These are phyloP conservation scores for Chloroceryle amazona DNA, from an alignment of 2,797 vertebrate species.

Conservation along the genomic window DNA sequence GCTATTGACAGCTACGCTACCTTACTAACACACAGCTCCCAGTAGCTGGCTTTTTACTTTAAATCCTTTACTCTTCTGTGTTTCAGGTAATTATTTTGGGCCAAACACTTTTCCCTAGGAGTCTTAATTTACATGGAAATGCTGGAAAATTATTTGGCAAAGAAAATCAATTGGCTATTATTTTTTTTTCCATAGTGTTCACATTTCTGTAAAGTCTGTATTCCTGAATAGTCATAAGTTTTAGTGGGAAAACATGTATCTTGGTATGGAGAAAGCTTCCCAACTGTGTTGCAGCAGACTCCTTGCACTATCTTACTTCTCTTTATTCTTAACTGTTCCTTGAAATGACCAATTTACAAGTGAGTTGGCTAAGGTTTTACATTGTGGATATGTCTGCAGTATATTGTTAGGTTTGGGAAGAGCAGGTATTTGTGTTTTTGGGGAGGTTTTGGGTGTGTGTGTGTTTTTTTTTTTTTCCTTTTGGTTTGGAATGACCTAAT, in stretches of 20 bases:
- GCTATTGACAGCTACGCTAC: rapidly evolving
- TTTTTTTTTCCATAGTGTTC: not conserved
- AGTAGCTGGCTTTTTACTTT: not conserved
- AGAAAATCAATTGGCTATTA: not conserved
- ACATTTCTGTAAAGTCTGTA: not conserved
- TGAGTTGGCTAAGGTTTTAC: not conserved
- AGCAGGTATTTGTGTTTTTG: not conserved
- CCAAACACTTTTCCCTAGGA: not conserved
- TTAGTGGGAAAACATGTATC: not conserved
- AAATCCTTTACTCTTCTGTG: not conserved
- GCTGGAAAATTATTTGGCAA: not conserved
- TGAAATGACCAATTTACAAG: not conserved
- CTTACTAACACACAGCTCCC: not conserved
- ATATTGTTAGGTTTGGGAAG: not conserved
- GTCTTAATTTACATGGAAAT: not conserved
- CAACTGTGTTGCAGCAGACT: not conserved
- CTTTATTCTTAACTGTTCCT: not conserved
- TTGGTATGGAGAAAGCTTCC: not conserved
- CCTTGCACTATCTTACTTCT: not conserved
- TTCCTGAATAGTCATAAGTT: not conserved
- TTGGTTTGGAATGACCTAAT: not conserved
- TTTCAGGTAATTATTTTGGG: not conserved
- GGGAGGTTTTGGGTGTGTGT: too few species aligned
- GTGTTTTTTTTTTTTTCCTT: not conserved
- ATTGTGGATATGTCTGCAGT: not conserved